phyloP scores from a whole-genome alignment of 2,888 invertebrate genomes.

The Protodeltote pygarga region DNA sequence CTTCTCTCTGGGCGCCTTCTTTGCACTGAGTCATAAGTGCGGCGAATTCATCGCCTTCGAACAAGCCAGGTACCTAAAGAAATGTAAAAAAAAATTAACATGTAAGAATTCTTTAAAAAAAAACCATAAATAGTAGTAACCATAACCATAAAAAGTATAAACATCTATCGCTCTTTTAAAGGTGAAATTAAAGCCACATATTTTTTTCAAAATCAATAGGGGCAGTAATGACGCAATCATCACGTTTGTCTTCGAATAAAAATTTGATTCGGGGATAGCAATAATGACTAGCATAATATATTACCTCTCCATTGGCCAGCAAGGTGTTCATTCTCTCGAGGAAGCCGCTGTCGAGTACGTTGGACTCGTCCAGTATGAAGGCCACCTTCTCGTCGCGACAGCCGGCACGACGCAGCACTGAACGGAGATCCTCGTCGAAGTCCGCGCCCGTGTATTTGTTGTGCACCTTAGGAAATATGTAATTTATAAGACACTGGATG shows the following conservation, averaged over 20 bases:
- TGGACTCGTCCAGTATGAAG: slow-evolving; percentile 99
- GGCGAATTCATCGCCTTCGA: slow-evolving; percentile 99
- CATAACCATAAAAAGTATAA: too few relatives aligned
- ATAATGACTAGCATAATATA: background rate
- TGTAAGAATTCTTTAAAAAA: too few relatives aligned
- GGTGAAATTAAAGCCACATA: too few relatives aligned
- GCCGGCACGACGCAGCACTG: slow-evolving; percentile 94
- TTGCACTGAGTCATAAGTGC: slow-evolving; percentile 99
- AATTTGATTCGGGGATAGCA: too few relatives aligned
- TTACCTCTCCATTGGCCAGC: slow-evolving; percentile 97
- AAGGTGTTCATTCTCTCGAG: slow-evolving; percentile 99
- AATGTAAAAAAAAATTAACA: background rate
- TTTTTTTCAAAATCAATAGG: too few relatives aligned
- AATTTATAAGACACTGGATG: too few relatives aligned
- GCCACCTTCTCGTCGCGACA: slow-evolving; percentile 99
- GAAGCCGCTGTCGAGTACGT: slow-evolving; percentile 99
- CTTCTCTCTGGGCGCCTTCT: slow-evolving; percentile 99
- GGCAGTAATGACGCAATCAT: too few relatives aligned
- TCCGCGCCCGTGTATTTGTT: slow-evolving; percentile 99
- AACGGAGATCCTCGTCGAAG: slow-evolving; percentile 99
- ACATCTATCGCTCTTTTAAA: too few relatives aligned
- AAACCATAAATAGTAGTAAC: too few relatives aligned
- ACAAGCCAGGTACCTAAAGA: slow-evolving; percentile 92
- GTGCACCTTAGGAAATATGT: slow-evolving; percentile 89
- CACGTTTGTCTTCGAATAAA: too few relatives aligned